Percentiles rank a stretch among this genome's conserved stretches.
phyloP scores from a whole-genome alignment of 2,113 vertebrate species.

The Tautogolabrus adspersus region DNA sequence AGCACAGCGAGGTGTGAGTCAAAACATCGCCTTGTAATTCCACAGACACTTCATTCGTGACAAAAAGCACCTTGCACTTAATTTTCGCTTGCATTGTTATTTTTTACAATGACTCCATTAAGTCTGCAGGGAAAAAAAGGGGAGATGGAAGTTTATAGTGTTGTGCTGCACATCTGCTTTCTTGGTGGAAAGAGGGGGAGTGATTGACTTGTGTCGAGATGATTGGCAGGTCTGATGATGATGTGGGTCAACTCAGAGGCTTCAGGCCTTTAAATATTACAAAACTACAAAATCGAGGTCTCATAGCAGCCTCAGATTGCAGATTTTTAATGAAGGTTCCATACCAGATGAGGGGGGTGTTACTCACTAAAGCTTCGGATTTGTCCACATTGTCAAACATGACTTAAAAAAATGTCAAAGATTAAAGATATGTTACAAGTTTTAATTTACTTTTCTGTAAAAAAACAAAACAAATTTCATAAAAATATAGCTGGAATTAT shows the following conservation, averaged over 20 bases:
- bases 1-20: constrained; percentile 62
- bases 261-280: constrained; percentile 8
- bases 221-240: constrained; percentile 21
- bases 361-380: too few relatives aligned
- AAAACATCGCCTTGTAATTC: constrained; percentile 67
- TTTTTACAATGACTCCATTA: constrained; percentile 25
- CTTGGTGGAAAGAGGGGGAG: not conserved
- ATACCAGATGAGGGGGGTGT: too few relatives aligned
- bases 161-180: constrained; percentile 7
- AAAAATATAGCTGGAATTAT: too few relatives aligned
- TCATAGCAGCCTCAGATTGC: too few relatives aligned
- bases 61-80: constrained; percentile 53
- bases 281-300: not conserved
- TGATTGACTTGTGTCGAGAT: constrained; percentile 34
- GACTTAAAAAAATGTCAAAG: too few relatives aligned
- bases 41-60: constrained; percentile 39
- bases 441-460: too few relatives aligned
- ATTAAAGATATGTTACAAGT: too few relatives aligned
- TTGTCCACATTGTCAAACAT: too few relatives aligned
- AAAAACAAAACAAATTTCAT: too few relatives aligned
- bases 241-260: not conserved
- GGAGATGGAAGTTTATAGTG: not conserved
- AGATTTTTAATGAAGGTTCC: too few relatives aligned
- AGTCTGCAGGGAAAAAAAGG: constrained; percentile 8
- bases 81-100: constrained; percentile 34